Evolutionary conservation across 2,797 vertebrate species (phyloP), one percentile per base, ranked within the genome.

Genomic region (Sebastes nivosus): DNA sequence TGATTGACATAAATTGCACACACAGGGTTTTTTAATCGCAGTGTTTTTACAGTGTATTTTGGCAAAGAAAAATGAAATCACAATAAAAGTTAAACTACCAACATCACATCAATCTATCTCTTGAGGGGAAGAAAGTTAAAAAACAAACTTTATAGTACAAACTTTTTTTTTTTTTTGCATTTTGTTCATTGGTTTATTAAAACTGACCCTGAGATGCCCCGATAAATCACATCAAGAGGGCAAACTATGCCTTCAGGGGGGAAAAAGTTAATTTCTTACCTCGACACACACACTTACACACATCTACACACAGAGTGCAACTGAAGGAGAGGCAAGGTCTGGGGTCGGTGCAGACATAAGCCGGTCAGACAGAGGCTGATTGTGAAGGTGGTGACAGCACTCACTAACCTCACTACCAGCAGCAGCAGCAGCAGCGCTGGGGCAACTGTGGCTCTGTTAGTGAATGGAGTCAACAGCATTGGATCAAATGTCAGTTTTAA

Each of bases 251-350:
- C 90, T 82, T 54, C 67, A 63, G 88, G 87, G 64, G 67, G 13
- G 36, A 42, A 71, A 64, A 83, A 86, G 83, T 92, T 88, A 78
- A 93, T 88, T 82, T 88, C 83, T 89, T 90, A 93, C 92, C 55
- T 73, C 1, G 0, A 75, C 72, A 79, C 67, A 83, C 78, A 82
- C 75, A 82, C 67, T 52, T 52, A 18, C 42, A 38, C 36, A 76
- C 74, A 52, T 10, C 27, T n/a, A 42, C 36, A 38, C 10, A 18
- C 32, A 67, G 55, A 50, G 65, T 63, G 81, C 80, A 78, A 52
- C 81, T 79, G 87, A 86, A 85, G 79, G 79, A 89, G 80, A 89
- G 86, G 60, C 72, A 80, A 90, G 85, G 77, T 74, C 72, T 82
- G 76, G 68, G 88, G 88, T 87, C 52, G 68, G 66, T 42, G 57